phyloP scores from a whole-genome alignment of 2,797 vertebrate genomes.

The Hoplostethus atlanticus region DNA sequence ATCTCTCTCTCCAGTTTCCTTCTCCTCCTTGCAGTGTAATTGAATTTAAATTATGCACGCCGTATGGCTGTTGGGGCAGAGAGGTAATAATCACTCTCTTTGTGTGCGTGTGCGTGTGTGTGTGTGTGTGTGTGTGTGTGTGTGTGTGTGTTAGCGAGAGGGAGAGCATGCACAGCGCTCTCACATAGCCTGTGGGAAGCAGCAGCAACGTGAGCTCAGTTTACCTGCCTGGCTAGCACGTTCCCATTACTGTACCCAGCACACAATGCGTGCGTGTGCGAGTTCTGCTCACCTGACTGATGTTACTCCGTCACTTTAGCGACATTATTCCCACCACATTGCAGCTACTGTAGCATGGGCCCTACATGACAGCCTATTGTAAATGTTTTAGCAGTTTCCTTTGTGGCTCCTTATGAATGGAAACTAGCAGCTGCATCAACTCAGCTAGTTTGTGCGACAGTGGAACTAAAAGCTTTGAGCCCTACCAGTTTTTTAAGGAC shows the following conservation, averaged over 20 bases:
- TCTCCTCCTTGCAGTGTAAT: constrained; percentile 48
- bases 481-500: not conserved
- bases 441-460: not conserved
- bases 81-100: constrained; percentile 20
- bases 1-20: constrained; percentile 33
- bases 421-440: constrained; percentile 10
- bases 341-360: not conserved
- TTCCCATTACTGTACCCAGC: constrained; percentile 22
- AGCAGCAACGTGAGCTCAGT: constrained; percentile 50
- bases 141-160: constrained; percentile 1
- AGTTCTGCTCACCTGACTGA: constrained; percentile 14
- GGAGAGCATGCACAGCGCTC: not conserved
- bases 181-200: constrained; percentile 11
- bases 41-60: constrained; percentile 68
- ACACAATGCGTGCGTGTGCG: constrained; percentile 9
- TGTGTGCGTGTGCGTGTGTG: constrained; percentile 5
- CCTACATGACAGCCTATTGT: constrained; percentile 56
- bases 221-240: constrained; percentile 33
- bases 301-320: constrained; percentile 20
- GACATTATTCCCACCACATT: constrained; percentile 3
- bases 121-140: constrained; percentile 2
- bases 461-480: not conserved
- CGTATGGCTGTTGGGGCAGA: constrained; percentile 29
- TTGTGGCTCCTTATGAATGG: constrained; percentile 15
- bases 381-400: constrained; percentile 55